A percentile compares a stretch with the other conserved stretches of the same genome.
These are phyloP conservation scores for Pogonophryne albipinna DNA, from an alignment of 2,797 vertebrate genomes.

Conservation along the genomic window DNA sequence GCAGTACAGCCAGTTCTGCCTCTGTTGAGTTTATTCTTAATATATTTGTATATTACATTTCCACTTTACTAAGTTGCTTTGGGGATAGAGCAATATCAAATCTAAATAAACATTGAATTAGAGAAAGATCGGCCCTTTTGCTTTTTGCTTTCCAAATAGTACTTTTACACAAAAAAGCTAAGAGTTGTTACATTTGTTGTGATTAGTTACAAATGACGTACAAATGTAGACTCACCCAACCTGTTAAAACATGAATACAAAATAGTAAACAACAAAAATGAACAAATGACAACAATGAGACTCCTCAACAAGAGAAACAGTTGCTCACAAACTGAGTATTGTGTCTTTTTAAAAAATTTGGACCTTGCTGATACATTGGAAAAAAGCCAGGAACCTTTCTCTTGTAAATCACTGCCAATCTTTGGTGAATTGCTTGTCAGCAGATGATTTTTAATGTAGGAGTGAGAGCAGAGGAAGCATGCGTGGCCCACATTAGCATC, in stretches of 20 bases:
- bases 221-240: background rate
- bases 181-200: background rate
- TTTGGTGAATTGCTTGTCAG: slow-evolving; percentile 24
- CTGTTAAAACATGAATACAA: background rate
- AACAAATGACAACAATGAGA: background rate
- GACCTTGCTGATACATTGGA: background rate
- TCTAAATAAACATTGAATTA: background rate
- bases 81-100: background rate
- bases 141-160: background rate
- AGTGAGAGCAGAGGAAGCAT: slow-evolving; percentile 17
- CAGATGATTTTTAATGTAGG: slow-evolving; percentile 17
- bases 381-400: background rate
- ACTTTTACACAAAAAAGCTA: background rate
- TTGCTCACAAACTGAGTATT: background rate
- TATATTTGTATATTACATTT: background rate
- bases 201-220: background rate
- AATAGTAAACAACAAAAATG: no score
- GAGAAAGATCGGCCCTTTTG: background rate
- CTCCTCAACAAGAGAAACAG: background rate
- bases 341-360: background rate
- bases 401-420: slow-evolving; percentile 36
- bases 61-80: background rate
- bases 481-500: slow-evolving; percentile 36
- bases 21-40: background rate
- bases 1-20: background rate